Evolutionary conservation across 2,797 vertebrate species (phyloP), one percentile per base, ranked within the genome.

Genomic region (Sebastes jordani): DNA sequence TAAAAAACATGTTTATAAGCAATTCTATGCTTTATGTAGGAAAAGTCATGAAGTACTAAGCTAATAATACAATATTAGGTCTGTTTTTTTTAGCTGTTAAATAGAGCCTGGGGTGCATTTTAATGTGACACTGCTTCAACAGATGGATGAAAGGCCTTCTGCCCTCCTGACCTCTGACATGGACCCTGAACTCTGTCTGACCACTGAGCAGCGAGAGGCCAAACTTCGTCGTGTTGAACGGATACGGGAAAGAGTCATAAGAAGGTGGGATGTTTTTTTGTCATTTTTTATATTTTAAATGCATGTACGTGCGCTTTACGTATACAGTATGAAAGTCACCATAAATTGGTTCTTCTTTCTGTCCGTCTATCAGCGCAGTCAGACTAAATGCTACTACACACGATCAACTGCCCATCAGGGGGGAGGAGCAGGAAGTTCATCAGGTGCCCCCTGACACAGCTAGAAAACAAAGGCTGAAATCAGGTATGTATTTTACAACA

Each of bases 191-290:
- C 86, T 74, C 38, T 78, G 71, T 74, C 71, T 94, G 86, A 95
- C 72, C 80, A 85, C 81, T 30, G 94, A 95, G 64, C 94, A 95
- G 83, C 90, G 90, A 46, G 93, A 95, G 49, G 93, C 94, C 52
- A 96, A 96, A 86, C 91, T 95, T n/a, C 88, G 91, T 59, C 92
- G 94, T 3, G 93, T 92, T 63, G 94, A 96, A 72, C 91, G 93
- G 42, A 96, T 96, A 83, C 83, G 94, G 49, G 94, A 95, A 77
- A 90, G 94, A 91, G 93, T 93, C 54, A 88, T 95, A 42, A 83
- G 88, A 62, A 96, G 95, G 95, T 95, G 89, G 65, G 88, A 55
- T 27, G 20, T 56, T 46, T 22, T 76, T 59, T 30, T 36, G 20
- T 4, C 34, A 9, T 11, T 36, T 36, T 13, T 25, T 25, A n/a